A percentile compares a stretch with the other conserved stretches of the same genome.
phyloP scores from a whole-genome alignment of 2,113 vertebrate species.

The Bagarius yarrelli region DNA sequence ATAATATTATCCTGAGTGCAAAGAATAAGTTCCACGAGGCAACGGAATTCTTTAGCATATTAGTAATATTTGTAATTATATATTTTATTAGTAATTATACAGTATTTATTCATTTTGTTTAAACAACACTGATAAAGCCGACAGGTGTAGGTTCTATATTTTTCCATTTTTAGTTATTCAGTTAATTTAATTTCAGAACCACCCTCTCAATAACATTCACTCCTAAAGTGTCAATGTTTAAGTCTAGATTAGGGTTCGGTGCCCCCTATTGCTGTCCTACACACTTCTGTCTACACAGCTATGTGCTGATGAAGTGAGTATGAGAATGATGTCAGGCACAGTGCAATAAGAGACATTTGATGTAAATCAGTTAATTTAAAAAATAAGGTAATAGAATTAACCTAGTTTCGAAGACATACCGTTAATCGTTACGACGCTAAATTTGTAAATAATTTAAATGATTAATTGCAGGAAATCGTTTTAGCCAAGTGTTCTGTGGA shows the following conservation, averaged over 20 bases:
- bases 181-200: background rate
- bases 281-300: background rate
- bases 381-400: conserved; percentile 3
- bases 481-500: background rate
- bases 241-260: too few species aligned
- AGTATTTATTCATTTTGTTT: background rate
- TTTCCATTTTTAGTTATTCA: background rate
- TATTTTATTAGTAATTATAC: too few species aligned
- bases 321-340: background rate
- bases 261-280: background rate
- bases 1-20: background rate
- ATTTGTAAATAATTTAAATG: background rate
- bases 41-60: background rate
- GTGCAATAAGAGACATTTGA: background rate
- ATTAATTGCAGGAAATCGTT: conserved; percentile 1
- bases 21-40: background rate
- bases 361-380: conserved; percentile 1
- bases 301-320: background rate
- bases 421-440: background rate
- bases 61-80: too few species aligned
- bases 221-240: background rate
- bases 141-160: background rate
- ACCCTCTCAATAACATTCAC: background rate
- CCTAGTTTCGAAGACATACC: background rate
- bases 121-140: background rate